A percentile compares a stretch with the other conserved stretches of the same genome.
These are phyloP conservation scores for Aeoliscus strigatus DNA, from an alignment of 2,797 vertebrate species.

Conservation along the genomic window DNA sequence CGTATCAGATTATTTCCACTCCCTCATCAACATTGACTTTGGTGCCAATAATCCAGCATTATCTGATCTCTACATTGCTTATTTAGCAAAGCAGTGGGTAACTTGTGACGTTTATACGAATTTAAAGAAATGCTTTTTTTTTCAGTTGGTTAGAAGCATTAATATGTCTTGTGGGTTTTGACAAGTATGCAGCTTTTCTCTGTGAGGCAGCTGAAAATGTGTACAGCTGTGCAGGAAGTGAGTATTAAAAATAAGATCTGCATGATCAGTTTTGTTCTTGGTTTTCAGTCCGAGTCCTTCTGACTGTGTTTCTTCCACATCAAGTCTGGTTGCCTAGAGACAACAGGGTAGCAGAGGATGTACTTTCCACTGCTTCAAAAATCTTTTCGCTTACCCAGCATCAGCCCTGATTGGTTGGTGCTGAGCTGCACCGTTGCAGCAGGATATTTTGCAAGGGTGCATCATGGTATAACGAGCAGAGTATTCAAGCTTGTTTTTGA, in stretches of 20 bases:
- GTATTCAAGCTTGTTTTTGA: conserved; percentile 13
- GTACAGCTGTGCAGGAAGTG: conserved; percentile 35
- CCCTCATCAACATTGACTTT: no score
- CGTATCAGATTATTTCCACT: no score
- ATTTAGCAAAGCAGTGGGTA: conserved; percentile 20
- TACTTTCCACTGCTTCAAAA: not conserved
- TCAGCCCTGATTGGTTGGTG: conserved; percentile 1
- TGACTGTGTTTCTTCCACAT: conserved; percentile 5
- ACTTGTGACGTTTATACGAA: conserved; percentile 12
- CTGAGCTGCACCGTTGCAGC: conserved; percentile 10
- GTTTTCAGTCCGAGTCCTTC: conserved; percentile 18
- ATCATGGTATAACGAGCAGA: conserved; percentile 11
- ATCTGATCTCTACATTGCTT: conserved; percentile 27
- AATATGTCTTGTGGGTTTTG: not conserved
- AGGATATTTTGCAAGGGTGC: conserved; percentile 9
- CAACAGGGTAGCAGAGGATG: not conserved
- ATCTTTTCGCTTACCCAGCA: not conserved
- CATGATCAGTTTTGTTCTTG: conserved; percentile 12
- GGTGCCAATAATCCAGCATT: no score
- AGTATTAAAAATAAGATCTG: conserved; percentile 19
- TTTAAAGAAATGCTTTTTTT: conserved; percentile 28
- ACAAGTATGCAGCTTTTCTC: not conserved
- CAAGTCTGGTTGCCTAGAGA: not conserved
- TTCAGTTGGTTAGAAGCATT: conserved; percentile 16
- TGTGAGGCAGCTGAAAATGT: conserved; percentile 13